Base-by-base conservation (phyloP, 1,140 invertebrate species). In the Chironomus striatipennis region DNA sequence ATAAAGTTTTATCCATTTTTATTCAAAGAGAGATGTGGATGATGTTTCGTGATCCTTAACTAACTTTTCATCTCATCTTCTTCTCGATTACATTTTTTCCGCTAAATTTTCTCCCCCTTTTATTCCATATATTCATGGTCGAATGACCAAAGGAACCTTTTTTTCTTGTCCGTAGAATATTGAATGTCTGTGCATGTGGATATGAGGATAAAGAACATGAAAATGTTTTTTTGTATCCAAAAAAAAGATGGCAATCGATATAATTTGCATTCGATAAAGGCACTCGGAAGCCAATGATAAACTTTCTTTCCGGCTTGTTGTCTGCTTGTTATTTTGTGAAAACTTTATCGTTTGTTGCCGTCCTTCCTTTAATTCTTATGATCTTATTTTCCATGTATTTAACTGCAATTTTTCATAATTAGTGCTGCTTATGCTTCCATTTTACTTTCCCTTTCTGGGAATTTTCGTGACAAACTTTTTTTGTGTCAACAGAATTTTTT, bases 331-430 rank as follows among this genome's bases (percentile, higher is more conserved):
- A 34, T 34, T 57, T 15, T 57, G 47, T 57, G 5, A 5, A 57
- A 57, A 57, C 9, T 57, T 57, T 57, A 57, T 57, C 47, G 47
- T 57, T 57, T 15, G n/a, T 57, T n/a, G n/a, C n/a, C 9, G 12
- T 10, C 9, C 2, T 47, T 47, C 43, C 43, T 47, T 47, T 47
- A 57, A n/a, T 1, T 57, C 4, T 57, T 12, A 57, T 57, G 47
- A 15, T 57, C 12, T 57, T n/a, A 57, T 70, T 21, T 70, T 70
- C 65, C 65, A 21, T 20, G 65, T 70, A 70, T 70, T 70, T 18
- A 70, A 70, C 18, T n/a, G 15, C 65, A 70, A 70, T 70, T 70
- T 70, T 70, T 70, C 65, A 70, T 70, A 70, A 70, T 70, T 70
- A 70, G 20, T 21, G 65, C 18, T 12, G n/a, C n/a, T 12, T 57